phyloP scores from a whole-genome alignment of 2,888 invertebrate genomes.

The Bombyx huttoni region DNA sequence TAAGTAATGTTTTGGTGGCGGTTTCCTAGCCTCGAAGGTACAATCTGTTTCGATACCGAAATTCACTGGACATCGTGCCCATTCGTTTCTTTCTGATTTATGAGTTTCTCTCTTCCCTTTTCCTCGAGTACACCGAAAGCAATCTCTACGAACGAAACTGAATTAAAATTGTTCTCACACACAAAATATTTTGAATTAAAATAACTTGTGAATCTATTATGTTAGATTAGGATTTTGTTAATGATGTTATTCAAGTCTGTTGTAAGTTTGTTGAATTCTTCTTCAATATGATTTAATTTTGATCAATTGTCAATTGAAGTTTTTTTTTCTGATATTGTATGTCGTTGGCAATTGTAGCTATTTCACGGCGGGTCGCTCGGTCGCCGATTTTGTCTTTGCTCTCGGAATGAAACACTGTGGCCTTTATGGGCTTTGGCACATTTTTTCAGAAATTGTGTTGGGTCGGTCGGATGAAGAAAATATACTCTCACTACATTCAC shows the following conservation, averaged over 20 bases:
- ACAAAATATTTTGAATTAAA: too few species aligned
- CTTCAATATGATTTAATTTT: too few species aligned
- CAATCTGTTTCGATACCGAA: background rate
- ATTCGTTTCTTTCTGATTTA: background rate
- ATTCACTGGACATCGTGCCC: background rate
- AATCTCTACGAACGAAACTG: background rate
- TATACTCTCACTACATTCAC: background rate
- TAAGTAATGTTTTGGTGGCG: background rate
- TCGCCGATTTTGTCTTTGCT: constrained; percentile 12
- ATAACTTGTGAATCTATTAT: too few species aligned
- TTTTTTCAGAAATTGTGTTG: constrained; percentile 38
- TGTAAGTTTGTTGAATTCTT: too few species aligned
- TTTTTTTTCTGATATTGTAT: background rate
- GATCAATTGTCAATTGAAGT: background rate
- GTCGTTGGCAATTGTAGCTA: background rate
- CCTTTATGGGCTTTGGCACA: constrained; percentile 44
- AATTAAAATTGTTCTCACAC: background rate
- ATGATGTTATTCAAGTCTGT: too few species aligned
- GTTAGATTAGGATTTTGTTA: too few species aligned
- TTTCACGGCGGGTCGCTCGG: constrained; percentile 3
- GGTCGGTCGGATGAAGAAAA: constrained; percentile 9
- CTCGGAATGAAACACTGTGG: constrained; percentile 15
- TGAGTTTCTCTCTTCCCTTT: constrained; percentile 4
- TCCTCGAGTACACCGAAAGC: background rate
- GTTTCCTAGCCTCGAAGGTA: background rate